Percentiles rank a stretch among this genome's conserved stretches.
phyloP scores from a whole-genome alignment of 2,888 invertebrate genomes.

The Kryphioiulus occultus region DNA sequence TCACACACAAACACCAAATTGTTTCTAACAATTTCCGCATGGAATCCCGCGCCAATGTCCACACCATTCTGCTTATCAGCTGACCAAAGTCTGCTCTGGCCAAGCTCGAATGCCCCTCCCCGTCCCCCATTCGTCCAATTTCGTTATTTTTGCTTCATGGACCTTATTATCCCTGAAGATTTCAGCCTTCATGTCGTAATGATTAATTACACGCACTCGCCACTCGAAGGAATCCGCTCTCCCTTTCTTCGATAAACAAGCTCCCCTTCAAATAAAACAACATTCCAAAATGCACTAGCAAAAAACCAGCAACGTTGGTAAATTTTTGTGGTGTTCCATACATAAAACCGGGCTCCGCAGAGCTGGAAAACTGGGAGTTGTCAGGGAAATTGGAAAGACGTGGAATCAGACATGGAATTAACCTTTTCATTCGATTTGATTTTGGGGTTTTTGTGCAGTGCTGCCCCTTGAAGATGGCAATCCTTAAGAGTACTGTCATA shows the following conservation, averaged over 20 bases:
- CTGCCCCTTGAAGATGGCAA: too few species aligned
- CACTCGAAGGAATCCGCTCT: not conserved
- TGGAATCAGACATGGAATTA: too few species aligned
- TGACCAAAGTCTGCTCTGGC: not conserved
- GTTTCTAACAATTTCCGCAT: not conserved
- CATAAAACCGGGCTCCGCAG: too few species aligned
- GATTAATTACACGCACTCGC: constrained; percentile 11
- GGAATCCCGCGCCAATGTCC: not conserved
- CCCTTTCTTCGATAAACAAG: not conserved
- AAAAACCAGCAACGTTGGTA: too few species aligned
- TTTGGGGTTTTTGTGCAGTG: too few species aligned
- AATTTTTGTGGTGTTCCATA: too few species aligned
- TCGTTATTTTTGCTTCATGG: not conserved
- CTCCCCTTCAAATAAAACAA: too few species aligned
- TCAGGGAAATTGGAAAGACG: too few species aligned
- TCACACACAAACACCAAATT: not conserved
- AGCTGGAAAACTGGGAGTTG: too few species aligned
- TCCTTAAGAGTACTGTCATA: too few species aligned
- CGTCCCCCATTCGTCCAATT: not conserved
- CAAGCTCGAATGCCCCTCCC: not conserved
- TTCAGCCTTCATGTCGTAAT: constrained; percentile 1
- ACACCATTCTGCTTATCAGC: not conserved
- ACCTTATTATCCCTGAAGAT: not conserved
- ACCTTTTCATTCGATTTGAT: too few species aligned
- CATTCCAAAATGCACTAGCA: too few species aligned